phyloP scores from a whole-genome alignment of 2,113 vertebrate species.

The Platichthys stellatus region DNA sequence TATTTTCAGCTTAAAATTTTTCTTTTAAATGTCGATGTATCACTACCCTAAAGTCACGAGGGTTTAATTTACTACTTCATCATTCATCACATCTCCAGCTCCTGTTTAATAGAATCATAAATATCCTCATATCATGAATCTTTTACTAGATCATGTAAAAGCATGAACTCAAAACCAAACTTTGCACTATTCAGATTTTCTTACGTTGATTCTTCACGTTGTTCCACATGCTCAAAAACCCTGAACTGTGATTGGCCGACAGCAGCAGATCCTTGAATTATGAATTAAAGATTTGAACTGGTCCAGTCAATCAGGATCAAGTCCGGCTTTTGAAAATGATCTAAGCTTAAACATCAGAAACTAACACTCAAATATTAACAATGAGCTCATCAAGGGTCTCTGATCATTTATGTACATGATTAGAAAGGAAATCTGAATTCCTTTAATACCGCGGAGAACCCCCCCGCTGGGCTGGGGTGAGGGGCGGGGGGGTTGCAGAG shows the following conservation, averaged over 20 bases:
- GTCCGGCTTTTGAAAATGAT: conserved; percentile 33
- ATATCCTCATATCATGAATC: no score
- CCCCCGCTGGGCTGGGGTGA: conserved; percentile 40
- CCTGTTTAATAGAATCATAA: no score
- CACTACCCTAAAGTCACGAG: background rate
- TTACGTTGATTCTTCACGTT: background rate
- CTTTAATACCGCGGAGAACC: conserved; percentile 35
- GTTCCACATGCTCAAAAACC: background rate
- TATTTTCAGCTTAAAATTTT: no score
- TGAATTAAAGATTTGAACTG: conserved; percentile 1
- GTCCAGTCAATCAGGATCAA: background rate
- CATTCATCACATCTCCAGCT: no score
- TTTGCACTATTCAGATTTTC: background rate
- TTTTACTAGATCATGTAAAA: no score
- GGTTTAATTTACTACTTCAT: background rate
- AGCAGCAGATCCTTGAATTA: conserved; percentile 5
- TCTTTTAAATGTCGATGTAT: background rate
- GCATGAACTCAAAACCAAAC: no score
- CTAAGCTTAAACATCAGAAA: conserved; percentile 24
- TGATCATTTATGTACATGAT: conserved; percentile 49
- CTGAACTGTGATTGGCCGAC: background rate
- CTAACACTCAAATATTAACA: conserved; percentile 41
- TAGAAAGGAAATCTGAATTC: conserved; percentile 35
- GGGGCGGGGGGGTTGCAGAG: background rate
- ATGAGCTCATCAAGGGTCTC: conserved; percentile 25